These are phyloP conservation scores for Propithecus deckenii DNA, from an alignment of 2,797 vertebrate genomes.

Conservation along the genomic window DNA sequence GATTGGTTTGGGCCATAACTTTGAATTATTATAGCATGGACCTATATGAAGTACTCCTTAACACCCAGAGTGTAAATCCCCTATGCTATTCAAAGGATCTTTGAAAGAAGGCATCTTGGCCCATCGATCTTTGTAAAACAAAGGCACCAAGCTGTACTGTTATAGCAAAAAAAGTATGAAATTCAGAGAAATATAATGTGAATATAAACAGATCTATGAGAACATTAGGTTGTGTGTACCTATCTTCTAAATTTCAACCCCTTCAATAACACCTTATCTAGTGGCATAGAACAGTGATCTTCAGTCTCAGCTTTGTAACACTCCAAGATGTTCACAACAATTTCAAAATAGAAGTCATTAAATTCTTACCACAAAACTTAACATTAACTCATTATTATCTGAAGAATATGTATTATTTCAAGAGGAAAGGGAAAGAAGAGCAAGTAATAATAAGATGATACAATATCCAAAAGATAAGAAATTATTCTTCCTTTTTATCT, in stretches of 20 bases:
- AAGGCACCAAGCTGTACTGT: background rate
- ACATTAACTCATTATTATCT: background rate
- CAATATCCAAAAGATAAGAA: background rate
- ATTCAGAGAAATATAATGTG: background rate
- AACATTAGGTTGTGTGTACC: background rate
- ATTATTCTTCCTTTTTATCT: background rate
- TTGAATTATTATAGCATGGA: conserved; percentile 24
- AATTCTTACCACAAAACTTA: conserved; percentile 2
- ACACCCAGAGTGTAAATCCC: background rate
- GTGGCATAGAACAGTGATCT: background rate
- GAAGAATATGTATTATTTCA: background rate
- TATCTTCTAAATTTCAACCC: background rate
- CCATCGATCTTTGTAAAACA: background rate
- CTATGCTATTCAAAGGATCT: background rate
- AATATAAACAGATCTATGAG: conserved; percentile 1
- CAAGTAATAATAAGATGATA: background rate
- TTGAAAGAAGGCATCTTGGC: background rate
- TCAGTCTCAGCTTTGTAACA: background rate
- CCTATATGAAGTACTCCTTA: background rate
- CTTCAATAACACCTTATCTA: background rate
- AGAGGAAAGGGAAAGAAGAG: background rate
- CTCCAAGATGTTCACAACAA: background rate
- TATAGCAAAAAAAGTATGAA: background rate
- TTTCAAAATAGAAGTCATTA: conserved; percentile 23
- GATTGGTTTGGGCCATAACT: background rate